These are phyloP conservation scores for Coreoperca whiteheadi DNA, from an alignment of 2,113 vertebrate species.

Conservation along the genomic window DNA sequence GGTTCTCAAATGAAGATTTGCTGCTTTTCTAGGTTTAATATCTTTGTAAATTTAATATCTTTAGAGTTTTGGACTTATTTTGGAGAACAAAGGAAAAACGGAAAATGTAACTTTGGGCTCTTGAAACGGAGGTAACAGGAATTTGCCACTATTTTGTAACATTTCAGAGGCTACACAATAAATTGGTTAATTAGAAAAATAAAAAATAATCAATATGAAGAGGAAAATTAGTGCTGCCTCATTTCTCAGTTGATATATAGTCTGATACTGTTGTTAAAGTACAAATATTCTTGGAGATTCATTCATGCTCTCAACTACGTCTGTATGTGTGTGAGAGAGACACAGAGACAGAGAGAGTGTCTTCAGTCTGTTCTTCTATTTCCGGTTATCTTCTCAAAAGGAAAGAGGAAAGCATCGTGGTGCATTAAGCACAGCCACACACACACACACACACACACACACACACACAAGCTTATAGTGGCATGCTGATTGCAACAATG, in stretches of 20 bases:
- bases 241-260: neutral
- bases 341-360: conserved; percentile 29
- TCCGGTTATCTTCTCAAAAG: conserved; percentile 70
- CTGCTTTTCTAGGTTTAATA: neutral
- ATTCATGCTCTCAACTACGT: conserved; percentile 20
- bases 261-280: neutral
- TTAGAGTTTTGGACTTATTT: neutral
- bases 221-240: neutral
- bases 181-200: neutral
- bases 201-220: neutral
- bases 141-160: neutral
- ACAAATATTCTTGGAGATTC: conserved; percentile 15
- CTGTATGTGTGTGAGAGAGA: conserved; percentile 18
- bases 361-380: conserved; percentile 60
- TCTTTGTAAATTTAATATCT: neutral
- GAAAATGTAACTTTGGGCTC: neutral
- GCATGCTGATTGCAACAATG: conserved; percentile 52
- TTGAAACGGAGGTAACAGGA: neutral
- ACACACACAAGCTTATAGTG: conserved; percentile 16
- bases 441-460: conserved; percentile 31
- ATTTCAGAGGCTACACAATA: neutral
- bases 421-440: conserved; percentile 73
- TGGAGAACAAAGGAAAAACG: neutral
- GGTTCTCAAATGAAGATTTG: neutral
- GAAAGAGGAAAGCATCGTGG: conserved; percentile 59